These are phyloP conservation scores for Dicrurus megarhynchus DNA, from an alignment of 2,113 vertebrate species.

Conservation along the genomic window DNA sequence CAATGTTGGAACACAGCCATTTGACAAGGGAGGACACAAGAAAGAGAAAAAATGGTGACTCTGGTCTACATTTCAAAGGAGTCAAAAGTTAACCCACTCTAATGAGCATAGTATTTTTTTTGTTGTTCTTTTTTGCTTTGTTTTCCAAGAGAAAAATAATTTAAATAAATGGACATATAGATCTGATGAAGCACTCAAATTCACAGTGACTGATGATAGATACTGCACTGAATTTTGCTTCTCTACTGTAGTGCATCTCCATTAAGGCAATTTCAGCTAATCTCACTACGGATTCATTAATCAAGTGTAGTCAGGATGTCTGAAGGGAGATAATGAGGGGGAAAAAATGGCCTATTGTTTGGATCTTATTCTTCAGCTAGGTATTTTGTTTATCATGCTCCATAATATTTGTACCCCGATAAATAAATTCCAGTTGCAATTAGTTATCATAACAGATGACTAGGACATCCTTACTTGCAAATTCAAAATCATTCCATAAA, in stretches of 20 bases:
- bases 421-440: not conserved
- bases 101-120: not conserved
- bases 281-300: slow-evolving; percentile 57
- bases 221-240: slow-evolving; percentile 8
- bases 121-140: not conserved
- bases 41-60: not conserved
- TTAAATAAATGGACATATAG: not conserved
- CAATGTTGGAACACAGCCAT: not conserved
- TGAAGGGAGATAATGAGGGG: slow-evolving; percentile 46
- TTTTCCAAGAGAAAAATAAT: not conserved
- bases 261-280: slow-evolving; percentile 62
- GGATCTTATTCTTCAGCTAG: slow-evolving; percentile 5
- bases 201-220: slow-evolving; percentile 21
- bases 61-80: not conserved
- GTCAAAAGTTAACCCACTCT: not conserved
- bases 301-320: slow-evolving; percentile 54
- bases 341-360: not conserved
- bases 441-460: not conserved
- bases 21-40: not conserved
- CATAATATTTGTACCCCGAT: not conserved
- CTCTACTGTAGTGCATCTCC: slow-evolving; percentile 13
- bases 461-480: not conserved
- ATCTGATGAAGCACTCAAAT: slow-evolving; percentile 2
- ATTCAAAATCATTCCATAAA: not conserved
- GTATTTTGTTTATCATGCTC: slow-evolving; percentile 12